Evolutionary conservation across 2,113 vertebrate genomes (phyloP).

Genomic region (Lathamus discolor): DNA sequence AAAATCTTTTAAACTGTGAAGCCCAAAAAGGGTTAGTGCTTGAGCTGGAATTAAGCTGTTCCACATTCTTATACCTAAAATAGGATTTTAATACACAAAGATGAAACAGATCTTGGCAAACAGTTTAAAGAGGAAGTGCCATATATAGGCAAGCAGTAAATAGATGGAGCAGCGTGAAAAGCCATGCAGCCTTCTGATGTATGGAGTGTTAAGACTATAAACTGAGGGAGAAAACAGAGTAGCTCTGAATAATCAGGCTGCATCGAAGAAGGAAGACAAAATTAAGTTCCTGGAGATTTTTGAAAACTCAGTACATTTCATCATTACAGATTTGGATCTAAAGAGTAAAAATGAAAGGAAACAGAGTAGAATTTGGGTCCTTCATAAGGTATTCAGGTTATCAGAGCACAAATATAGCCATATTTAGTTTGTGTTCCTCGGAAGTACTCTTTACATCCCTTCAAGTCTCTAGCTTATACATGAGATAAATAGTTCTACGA

Average conservation of each 20-base stretch:
- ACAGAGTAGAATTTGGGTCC: not conserved
- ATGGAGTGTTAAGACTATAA: not conserved
- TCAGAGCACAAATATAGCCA: not conserved
- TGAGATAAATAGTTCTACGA: not conserved
- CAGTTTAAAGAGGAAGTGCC: not conserved
- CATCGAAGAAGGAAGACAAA: not conserved
- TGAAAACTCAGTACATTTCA: not conserved
- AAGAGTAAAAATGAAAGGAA: not conserved
- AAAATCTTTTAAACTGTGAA: not conserved
- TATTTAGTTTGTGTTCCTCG: not conserved
- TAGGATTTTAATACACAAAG: not conserved
- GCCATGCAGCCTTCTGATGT: not conserved
- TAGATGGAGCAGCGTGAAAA: not conserved
- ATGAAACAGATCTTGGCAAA: not conserved
- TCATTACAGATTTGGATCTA: not conserved
- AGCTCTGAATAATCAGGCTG: not conserved
- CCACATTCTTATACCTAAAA: not conserved
- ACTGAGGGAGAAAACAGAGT: not conserved
- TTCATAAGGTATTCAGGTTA: not conserved
- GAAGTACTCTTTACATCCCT: not conserved
- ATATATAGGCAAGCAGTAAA: not conserved
- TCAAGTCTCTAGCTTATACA: not conserved
- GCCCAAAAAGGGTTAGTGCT: not conserved
- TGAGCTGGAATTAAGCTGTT: not conserved
- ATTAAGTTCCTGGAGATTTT: not conserved